phyloP scores from a whole-genome alignment of 1,140 invertebrate genomes.

The Tenebrio molitor region DNA sequence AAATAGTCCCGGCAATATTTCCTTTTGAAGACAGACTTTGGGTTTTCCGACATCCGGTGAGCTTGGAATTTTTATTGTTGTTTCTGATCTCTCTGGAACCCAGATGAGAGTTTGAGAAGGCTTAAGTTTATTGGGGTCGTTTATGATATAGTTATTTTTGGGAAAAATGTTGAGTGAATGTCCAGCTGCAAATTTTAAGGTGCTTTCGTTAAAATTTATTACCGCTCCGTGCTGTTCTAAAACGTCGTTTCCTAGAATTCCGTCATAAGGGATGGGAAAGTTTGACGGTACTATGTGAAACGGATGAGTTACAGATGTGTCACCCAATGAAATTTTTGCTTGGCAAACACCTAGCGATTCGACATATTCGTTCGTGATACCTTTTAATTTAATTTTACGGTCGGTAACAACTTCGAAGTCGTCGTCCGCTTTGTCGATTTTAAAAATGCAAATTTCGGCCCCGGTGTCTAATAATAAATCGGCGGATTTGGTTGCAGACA shows the following conservation, averaged over 20 bases:
- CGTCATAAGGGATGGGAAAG: not conserved
- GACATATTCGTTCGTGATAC: not conserved
- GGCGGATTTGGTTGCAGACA: not conserved
- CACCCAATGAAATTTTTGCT: not conserved
- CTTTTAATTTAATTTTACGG: not conserved
- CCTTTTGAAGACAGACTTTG: slow-evolving; percentile 1
- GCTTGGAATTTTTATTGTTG: not conserved
- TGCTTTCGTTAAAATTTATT: not conserved
- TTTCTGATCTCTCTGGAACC: not conserved
- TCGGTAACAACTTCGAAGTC: not conserved
- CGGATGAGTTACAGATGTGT: not conserved
- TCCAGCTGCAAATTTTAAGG: not conserved
- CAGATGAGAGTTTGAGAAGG: not conserved
- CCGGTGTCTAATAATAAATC: slow-evolving; percentile 1
- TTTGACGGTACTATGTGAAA: slow-evolving; percentile 8
- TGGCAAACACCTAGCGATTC: not conserved
- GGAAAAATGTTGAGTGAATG: not conserved
- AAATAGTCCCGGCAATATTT: slow-evolving; percentile 12
- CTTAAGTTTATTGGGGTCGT: not conserved
- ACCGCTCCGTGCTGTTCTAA: not conserved
- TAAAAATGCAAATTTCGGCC: slow-evolving; percentile 9
- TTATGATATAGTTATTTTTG: slow-evolving; percentile 2
- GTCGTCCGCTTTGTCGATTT: slow-evolving; percentile 1
- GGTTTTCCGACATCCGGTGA: not conserved
- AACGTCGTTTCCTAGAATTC: not conserved